Evolutionary conservation across 2,797 vertebrate genomes (phyloP).

Genomic region (Eidolon dupreanum): DNA sequence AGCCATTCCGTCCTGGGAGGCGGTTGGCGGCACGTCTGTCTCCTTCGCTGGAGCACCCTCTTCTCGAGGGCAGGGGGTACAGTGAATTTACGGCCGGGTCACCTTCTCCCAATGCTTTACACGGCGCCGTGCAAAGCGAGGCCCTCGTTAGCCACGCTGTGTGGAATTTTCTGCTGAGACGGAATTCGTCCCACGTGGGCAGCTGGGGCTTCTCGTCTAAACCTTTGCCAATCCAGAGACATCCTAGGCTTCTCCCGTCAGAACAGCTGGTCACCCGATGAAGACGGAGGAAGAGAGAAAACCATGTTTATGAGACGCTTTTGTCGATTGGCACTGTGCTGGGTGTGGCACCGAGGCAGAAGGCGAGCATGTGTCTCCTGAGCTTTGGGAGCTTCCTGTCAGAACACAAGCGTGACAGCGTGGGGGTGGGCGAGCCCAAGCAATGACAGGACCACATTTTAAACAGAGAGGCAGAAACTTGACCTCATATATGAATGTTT

Average conservation of each 20-base stretch:
- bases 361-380: background rate
- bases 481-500: rapidly evolving
- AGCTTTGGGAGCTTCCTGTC: background rate
- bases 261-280: background rate
- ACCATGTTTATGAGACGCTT: background rate
- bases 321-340: background rate
- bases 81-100: background rate
- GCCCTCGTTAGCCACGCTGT: rapidly evolving
- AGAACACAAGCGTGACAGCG: rapidly evolving
- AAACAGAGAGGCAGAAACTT: background rate
- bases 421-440: rapidly evolving
- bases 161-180: background rate
- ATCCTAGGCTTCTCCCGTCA: background rate
- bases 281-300: background rate
- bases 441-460: rapidly evolving
- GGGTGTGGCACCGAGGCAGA: background rate
- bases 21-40: rapidly evolving
- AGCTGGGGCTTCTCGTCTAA: background rate
- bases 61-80: background rate
- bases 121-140: background rate
- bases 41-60: background rate
- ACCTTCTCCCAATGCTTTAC: background rate
- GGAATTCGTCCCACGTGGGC: rapidly evolving
- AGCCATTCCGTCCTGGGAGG: rapidly evolving
- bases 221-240: background rate